Base-by-base conservation (phyloP, 2,797 vertebrate species). In the Mastacembelus armatus region DNA sequence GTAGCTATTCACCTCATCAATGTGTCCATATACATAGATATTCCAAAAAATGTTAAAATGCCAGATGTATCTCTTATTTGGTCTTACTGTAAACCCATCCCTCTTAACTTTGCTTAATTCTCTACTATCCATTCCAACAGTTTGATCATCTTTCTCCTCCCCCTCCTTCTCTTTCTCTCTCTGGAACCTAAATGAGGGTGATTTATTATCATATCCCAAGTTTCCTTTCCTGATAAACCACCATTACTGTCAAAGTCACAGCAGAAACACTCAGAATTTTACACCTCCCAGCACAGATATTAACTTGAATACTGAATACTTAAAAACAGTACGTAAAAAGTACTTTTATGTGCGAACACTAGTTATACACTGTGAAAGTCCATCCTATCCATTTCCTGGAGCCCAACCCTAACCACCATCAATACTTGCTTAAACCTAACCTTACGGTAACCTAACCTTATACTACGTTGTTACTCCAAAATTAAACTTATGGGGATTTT, bases 151-250 rank as follows among this genome's bases (percentile, higher is more conserved):
- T 49, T 70, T 64, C 24, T 11, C 14, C 52, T 64, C 50, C 69
- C 57, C 55, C 57, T 51, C 66, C 50, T 39, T 61, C 16, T n/a
- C 14, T 21, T 33, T 32, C 32, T 43, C 52, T 76, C 84, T 61
- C 56, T 39, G 43, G 67, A 74, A 57, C 81, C 59, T 80, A 83
- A 81, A 84, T 49, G 19, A 73, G 49, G 66, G 58, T 86, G 85
- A 90, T 90, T 91, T 88, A 90, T 90, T 73, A 77, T 71, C 2
- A 0, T 10, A 59, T 67, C 78, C 59, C 35, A 44, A 81, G 84
- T 86, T 75, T 83, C 71, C 75, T 78, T 78, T 81, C 68, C 65
- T 74, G 74, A 78, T 79, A 80, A 84, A 82, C 69, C 59, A 56
- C 54, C 78, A 81, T 84, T 80, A 73, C 62, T 81, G 69, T 75